These are phyloP conservation scores for Trichopria drosophilae DNA, from an alignment of 2,888 invertebrate genomes.

Conservation along the genomic window DNA sequence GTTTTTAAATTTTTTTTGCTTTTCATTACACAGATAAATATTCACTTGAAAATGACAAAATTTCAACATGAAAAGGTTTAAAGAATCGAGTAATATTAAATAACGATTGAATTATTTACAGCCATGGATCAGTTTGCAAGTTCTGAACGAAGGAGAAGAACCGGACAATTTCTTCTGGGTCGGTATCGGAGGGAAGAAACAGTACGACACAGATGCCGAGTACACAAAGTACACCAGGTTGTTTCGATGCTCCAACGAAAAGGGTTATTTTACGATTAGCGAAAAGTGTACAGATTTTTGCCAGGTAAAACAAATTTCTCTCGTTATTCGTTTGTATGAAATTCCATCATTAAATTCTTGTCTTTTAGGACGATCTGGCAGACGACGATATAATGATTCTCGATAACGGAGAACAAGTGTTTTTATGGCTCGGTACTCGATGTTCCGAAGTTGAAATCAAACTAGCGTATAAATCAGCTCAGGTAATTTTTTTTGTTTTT, in stretches of 20 bases:
- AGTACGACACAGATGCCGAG: conserved; percentile 84
- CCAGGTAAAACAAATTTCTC: conserved; percentile 65
- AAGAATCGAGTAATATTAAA: neutral
- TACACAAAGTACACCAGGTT: conserved; percentile 92
- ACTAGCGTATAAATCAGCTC: conserved; percentile 96
- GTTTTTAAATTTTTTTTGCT: too few species aligned
- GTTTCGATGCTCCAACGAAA: conserved; percentile 98
- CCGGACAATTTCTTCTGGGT: conserved; percentile 99
- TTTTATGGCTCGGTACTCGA: conserved; percentile 94
- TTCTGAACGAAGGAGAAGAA: conserved; percentile 90
- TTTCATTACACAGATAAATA: too few species aligned
- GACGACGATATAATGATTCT: conserved; percentile 99
- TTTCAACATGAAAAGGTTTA: too few species aligned
- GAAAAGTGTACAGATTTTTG: conserved; percentile 99
- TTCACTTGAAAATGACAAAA: too few species aligned
- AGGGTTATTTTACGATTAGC: conserved; percentile 97
- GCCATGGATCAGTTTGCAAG: conserved; percentile 67
- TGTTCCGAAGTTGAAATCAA: conserved; percentile 99
- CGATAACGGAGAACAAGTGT: conserved; percentile 97
- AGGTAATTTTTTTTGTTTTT: conserved; percentile 64
- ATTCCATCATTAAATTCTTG: neutral
- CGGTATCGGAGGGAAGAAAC: conserved; percentile 87
- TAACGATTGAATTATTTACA: conserved; percentile 32
- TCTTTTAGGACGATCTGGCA: conserved; percentile 87
- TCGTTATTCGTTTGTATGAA: neutral